Evolutionary conservation across 2,888 invertebrate genomes (phyloP), one percentile per base, ranked within the genome.

Genomic region (Chouioia cunea): DNA sequence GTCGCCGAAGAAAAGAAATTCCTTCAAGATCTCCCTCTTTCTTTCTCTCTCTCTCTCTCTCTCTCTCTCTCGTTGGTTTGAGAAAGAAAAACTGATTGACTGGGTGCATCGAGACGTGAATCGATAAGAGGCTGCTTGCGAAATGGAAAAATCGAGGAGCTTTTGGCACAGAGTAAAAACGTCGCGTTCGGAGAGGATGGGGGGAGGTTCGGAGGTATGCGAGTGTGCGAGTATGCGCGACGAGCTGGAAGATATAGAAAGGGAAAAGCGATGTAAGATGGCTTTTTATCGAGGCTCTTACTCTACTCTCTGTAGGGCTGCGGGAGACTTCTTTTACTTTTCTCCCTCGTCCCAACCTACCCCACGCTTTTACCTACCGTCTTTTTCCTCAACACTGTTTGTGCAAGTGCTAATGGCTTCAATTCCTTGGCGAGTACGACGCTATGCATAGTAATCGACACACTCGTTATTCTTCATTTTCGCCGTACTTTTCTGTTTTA

Each of bases 21-120:
- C 14, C 20, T 18, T 22, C 27, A 22, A 43, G 36, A 27, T 36
- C 16, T 58, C 50, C 18, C 18, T 27, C 2, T 27, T 46, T 67
- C 15, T 14, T 18, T 52, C 15, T n/a, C 0, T 57, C 20, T 27
- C 20, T 53, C 53, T 18, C 53, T 18, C 14, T 14, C 14, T n/a
- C 16, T 23, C 36, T 15, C 15, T 22, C 15, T 22, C 18, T 10
- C 27, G n/a, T 36, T 36, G 36, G 36, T 12, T 36, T 10, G 36
- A 58, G 43, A 44, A 56, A 59, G 60, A 56, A 65, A 47, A 67
- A 71, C 70, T 44, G 70, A 75, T 73, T 69, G 66, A 75, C 65
- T 63, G 62, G 60, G 63, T 65, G 75, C 73, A 70, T 65, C 65
- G 73, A 63, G 54, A 69, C 71, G 71, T 75, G 70, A 73, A 73